Conservation (phyloP, 2,888 invertebrate species). For the Spialia ferax region DNA sequence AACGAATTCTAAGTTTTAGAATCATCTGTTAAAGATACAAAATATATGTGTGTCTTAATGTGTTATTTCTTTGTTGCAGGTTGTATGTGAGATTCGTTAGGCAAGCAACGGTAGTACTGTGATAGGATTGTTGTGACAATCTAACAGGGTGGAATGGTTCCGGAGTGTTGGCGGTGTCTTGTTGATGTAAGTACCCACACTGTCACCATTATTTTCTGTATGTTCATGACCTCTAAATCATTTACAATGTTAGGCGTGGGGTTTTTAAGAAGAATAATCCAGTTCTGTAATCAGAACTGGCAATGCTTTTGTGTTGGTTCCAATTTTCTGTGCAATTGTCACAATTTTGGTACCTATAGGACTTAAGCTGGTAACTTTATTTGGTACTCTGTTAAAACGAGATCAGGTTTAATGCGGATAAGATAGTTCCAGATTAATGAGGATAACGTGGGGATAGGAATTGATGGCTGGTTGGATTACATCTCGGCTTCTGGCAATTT, state of each 20-base stretch:
- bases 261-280: background rate
- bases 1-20: too few relatives aligned
- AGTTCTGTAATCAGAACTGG: slow-evolving; percentile 4
- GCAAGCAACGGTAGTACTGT: slow-evolving; percentile 70
- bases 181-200: slow-evolving; percentile 71
- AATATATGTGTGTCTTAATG: too few relatives aligned
- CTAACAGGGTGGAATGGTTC: slow-evolving; percentile 82
- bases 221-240: slow-evolving; percentile 8
- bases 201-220: background rate
- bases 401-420: too few relatives aligned
- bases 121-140: slow-evolving; percentile 61
- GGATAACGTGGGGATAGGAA: background rate
- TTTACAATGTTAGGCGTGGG: background rate
- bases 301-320: background rate
- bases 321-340: background rate
- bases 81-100: slow-evolving; percentile 77
- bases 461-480: too few relatives aligned
- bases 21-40: too few relatives aligned
- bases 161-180: slow-evolving; percentile 75
- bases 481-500: too few relatives aligned
- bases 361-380: too few relatives aligned
- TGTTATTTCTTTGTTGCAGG: slow-evolving; percentile 75
- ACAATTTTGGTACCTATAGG: too few relatives aligned
- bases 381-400: too few relatives aligned
- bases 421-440: too few relatives aligned